phyloP scores from a whole-genome alignment of 2,888 invertebrate genomes.

The Muscina levida region DNA sequence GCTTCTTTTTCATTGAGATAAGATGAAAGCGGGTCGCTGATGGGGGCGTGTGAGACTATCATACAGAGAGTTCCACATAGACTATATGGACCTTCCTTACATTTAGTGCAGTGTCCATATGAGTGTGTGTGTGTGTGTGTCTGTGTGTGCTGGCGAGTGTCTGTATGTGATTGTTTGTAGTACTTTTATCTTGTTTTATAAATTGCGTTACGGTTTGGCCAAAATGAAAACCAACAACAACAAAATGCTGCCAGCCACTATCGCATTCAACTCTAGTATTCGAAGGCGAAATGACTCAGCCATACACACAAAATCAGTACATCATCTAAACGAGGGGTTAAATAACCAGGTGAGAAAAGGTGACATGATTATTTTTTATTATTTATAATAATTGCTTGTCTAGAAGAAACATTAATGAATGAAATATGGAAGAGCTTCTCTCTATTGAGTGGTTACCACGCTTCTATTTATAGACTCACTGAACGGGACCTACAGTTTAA shows the following conservation, averaged over 20 bases:
- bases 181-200: slow-evolving; percentile 58
- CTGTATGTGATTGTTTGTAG: not conserved
- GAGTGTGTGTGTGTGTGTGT: slow-evolving; percentile 15
- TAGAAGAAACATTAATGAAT: too few species aligned
- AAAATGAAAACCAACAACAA: slow-evolving; percentile 7
- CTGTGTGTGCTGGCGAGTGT: slow-evolving; percentile 28
- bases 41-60: slow-evolving; percentile 59
- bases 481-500: too few species aligned
- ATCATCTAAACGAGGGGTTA: slow-evolving; percentile 43
- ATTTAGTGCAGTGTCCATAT: slow-evolving; percentile 26
- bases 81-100: slow-evolving; percentile 1
- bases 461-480: too few species aligned
- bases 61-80: slow-evolving; percentile 19
- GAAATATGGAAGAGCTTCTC: too few species aligned
- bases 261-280: slow-evolving; percentile 52
- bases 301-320: slow-evolving; percentile 53
- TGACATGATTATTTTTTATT: too few species aligned
- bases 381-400: too few species aligned
- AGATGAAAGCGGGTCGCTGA: slow-evolving; percentile 65
- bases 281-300: slow-evolving; percentile 40
- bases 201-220: slow-evolving; percentile 64
- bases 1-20: slow-evolving; percentile 43
- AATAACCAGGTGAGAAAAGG: too few species aligned
- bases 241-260: slow-evolving; percentile 30
- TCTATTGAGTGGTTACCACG: too few species aligned